These are phyloP conservation scores for Cheilosia vulpina DNA, from an alignment of 2,888 invertebrate species.

Conservation along the genomic window DNA sequence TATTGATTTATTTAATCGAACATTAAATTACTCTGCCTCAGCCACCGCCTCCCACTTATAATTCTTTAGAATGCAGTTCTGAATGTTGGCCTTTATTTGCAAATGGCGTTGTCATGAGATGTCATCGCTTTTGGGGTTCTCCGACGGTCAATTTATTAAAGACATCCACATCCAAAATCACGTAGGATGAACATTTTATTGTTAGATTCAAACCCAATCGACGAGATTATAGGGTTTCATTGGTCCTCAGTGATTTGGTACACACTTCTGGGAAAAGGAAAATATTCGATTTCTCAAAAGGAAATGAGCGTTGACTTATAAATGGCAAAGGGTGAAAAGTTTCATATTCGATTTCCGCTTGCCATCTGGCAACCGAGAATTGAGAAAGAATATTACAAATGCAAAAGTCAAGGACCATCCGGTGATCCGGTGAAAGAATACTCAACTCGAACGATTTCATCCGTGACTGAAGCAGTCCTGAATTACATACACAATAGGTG, in stretches of 20 bases:
- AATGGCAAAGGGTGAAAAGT: conserved; percentile 7
- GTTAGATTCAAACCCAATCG: too few species aligned
- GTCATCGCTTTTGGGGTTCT: too few species aligned
- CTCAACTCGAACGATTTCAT: not conserved
- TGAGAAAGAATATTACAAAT: not conserved
- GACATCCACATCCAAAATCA: too few species aligned
- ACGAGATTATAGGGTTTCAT: not conserved
- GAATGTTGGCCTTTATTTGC: too few species aligned
- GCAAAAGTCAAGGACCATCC: conserved; percentile 1
- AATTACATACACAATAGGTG: not conserved
- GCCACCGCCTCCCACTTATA: not conserved
- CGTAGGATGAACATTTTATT: too few species aligned
- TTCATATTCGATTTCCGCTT: conserved; percentile 5
- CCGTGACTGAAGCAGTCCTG: not conserved
- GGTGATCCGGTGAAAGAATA: not conserved
- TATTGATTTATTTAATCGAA: not conserved
- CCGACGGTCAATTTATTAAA: too few species aligned
- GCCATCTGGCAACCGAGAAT: not conserved
- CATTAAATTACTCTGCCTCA: not conserved
- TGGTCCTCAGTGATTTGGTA: not conserved
- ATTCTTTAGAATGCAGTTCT: too few species aligned
- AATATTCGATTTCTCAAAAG: not conserved
- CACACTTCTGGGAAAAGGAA: not conserved
- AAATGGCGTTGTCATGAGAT: too few species aligned
- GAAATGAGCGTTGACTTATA: not conserved